Conservation (phyloP, 2,113 vertebrate species). For the Thamnophis sirtalis region DNA sequence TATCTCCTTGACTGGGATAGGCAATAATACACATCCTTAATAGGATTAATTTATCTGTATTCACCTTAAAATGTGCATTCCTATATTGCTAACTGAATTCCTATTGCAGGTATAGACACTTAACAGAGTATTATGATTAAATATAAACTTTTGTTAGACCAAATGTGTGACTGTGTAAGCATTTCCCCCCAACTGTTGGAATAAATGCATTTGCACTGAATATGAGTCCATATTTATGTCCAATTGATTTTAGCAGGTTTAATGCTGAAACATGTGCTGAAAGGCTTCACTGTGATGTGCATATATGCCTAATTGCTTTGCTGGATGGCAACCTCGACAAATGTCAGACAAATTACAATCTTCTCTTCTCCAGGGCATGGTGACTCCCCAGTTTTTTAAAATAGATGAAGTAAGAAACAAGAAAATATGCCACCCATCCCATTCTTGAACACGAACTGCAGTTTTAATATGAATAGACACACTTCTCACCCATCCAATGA, state of each 20-base stretch:
- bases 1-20: neutral
- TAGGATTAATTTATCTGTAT: neutral
- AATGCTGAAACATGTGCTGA: neutral
- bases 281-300: neutral
- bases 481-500: neutral
- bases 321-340: neutral
- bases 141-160: neutral
- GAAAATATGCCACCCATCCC: neutral
- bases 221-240: neutral
- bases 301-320: slow-evolving; percentile 14
- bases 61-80: neutral
- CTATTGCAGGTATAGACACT: neutral
- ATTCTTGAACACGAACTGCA: slow-evolving; percentile 1
- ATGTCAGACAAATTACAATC: slow-evolving; percentile 22
- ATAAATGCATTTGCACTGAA: neutral
- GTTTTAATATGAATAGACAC: neutral
- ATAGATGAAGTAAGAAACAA: neutral
- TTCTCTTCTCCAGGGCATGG: neutral
- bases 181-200: neutral
- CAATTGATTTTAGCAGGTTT: neutral
- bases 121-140: neutral
- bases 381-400: neutral
- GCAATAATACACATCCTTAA: neutral
- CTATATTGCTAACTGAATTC: neutral
- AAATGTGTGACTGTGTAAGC: neutral